phyloP scores from a whole-genome alignment of 2,888 invertebrate genomes.

The Rugalucina vietnamica region DNA sequence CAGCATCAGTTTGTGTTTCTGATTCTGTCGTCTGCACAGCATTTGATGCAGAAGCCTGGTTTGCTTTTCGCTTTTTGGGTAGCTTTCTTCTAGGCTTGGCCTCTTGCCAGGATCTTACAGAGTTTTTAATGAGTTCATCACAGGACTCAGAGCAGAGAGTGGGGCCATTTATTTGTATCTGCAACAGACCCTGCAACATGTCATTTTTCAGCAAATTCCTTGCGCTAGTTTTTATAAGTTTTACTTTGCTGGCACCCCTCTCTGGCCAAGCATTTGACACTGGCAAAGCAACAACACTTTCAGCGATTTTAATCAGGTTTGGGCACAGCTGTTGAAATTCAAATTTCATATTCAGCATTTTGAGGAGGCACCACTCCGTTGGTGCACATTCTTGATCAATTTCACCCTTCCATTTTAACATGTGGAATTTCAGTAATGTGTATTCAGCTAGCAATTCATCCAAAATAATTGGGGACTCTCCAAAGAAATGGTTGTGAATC shows the following conservation, averaged over 20 bases:
- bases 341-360: constrained; percentile 12
- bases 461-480: background rate
- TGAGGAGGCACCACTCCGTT: constrained; percentile 32
- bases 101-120: background rate
- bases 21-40: background rate
- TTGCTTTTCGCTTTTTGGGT: background rate
- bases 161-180: constrained; percentile 15
- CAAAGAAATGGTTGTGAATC: constrained; percentile 36
- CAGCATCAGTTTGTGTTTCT: background rate
- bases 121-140: background rate
- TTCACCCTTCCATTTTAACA: constrained; percentile 18
- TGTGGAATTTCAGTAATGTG: constrained; percentile 45
- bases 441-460: constrained; percentile 35
- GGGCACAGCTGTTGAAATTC: constrained; percentile 25
- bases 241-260: constrained; percentile 57
- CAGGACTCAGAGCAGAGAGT: no score
- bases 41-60: background rate
- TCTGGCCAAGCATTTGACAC: constrained; percentile 64
- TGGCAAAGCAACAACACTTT: constrained; percentile 47
- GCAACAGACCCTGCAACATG: constrained; percentile 15
- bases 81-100: constrained; percentile 16
- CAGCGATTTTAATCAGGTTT: constrained; percentile 33
- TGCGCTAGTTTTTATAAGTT: constrained; percentile 44
- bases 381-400: background rate
- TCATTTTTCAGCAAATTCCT: constrained; percentile 19